These are phyloP conservation scores for Bugulina stolonifera DNA, from an alignment of 2,888 invertebrate species.

Conservation along the genomic window DNA sequence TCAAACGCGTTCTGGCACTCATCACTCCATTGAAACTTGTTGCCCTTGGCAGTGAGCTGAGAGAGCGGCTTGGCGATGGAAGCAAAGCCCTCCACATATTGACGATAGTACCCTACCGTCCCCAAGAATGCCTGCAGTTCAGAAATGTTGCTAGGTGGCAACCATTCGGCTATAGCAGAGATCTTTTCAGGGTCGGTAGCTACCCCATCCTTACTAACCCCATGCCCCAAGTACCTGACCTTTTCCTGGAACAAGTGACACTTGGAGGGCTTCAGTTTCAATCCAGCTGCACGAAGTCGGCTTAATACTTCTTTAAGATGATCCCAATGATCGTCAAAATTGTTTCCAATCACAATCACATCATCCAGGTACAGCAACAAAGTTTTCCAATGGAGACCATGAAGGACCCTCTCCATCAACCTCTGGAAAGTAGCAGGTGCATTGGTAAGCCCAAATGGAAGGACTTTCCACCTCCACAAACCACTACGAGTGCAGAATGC, in stretches of 20 bases:
- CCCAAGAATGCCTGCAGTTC: not conserved
- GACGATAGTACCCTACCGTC: not conserved
- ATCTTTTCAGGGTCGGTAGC: constrained; percentile 27
- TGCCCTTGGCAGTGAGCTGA: constrained; percentile 1
- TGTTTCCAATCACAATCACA: constrained; percentile 31
- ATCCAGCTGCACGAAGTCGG: constrained; percentile 30
- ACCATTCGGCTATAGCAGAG: not conserved
- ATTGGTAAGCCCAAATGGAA: constrained; percentile 30
- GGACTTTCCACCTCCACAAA: constrained; percentile 30
- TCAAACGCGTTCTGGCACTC: not conserved
- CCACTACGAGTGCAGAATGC: constrained; percentile 31
- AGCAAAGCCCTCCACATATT: constrained; percentile 25
- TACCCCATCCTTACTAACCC: constrained; percentile 1
- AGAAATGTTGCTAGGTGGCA: not conserved
- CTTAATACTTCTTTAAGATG: constrained; percentile 31
- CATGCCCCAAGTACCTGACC: constrained; percentile 27
- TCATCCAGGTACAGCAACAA: constrained; percentile 32
- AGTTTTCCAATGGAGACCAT: constrained; percentile 21
- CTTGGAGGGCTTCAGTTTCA: constrained; percentile 34
- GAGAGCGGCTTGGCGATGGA: constrained; percentile 15
- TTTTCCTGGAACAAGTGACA: constrained; percentile 30
- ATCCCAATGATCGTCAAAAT: constrained; percentile 28
- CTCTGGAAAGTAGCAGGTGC: constrained; percentile 33
- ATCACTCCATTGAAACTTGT: not conserved
- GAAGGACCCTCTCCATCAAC: constrained; percentile 31